Conservation (phyloP, 2,888 invertebrate species). For the Latrodectus elegans region DNA sequence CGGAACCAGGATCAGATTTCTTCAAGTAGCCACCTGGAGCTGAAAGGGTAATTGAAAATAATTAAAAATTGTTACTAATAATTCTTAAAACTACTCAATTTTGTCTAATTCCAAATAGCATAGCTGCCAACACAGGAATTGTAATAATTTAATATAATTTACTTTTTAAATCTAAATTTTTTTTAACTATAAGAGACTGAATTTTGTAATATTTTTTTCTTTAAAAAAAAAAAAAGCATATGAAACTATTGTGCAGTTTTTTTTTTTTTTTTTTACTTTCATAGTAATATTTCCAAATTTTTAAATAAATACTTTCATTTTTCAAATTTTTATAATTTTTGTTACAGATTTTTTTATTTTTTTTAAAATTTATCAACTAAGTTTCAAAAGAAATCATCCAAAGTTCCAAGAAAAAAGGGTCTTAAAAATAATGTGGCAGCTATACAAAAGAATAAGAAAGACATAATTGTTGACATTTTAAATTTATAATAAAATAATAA, state of each 20-base stretch:
- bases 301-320: too few relatives aligned
- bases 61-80: constrained; percentile 50
- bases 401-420: neutral
- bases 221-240: neutral
- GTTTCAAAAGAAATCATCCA: constrained; percentile 1
- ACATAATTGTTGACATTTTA: constrained; percentile 3
- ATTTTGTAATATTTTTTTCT: neutral
- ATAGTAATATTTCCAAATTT: too few relatives aligned
- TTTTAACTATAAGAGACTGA: neutral
- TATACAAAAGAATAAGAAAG: constrained; percentile 47
- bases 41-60: constrained; percentile 66
- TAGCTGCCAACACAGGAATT: constrained; percentile 66
- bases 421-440: constrained; percentile 40
- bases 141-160: neutral
- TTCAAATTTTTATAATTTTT: too few relatives aligned
- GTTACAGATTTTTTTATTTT: too few relatives aligned
- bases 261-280: too few relatives aligned
- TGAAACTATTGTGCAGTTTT: neutral
- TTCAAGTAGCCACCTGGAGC: constrained; percentile 65
- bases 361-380: neutral
- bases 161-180: neutral
- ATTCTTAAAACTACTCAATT: constrained; percentile 35
- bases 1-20: constrained; percentile 54
- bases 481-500: constrained; percentile 8
- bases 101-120: constrained; percentile 64